Percentiles rank a stretch among this genome's conserved stretches.
These are phyloP conservation scores for Sepiola atlantica DNA, from an alignment of 2,888 invertebrate species.

Conservation along the genomic window DNA sequence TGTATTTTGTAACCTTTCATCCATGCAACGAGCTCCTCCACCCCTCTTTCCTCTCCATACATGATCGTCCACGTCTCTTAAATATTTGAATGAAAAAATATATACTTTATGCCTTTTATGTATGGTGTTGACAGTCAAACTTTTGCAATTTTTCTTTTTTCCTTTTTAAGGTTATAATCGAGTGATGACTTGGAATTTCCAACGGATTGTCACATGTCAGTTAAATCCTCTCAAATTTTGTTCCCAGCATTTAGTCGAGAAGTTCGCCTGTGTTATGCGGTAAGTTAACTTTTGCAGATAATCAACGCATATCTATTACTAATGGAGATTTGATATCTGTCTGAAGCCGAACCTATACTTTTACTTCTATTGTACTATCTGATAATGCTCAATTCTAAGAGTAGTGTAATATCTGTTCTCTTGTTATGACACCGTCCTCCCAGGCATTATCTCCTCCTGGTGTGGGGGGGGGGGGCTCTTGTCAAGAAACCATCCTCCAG, in stretches of 20 bases:
- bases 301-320: too few relatives aligned
- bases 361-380: too few relatives aligned
- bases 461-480: too few relatives aligned
- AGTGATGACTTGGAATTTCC: conserved; percentile 87
- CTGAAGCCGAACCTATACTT: too few relatives aligned
- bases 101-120: neutral
- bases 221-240: conserved; percentile 92
- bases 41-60: neutral
- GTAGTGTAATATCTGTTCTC: too few relatives aligned
- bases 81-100: neutral
- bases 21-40: neutral
- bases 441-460: too few relatives aligned
- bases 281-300: conserved; percentile 57
- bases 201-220: conserved; percentile 87
- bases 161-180: conserved; percentile 83
- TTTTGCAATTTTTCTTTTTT: neutral
- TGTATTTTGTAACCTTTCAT: neutral
- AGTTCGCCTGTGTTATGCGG: conserved; percentile 75
- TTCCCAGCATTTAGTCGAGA: conserved; percentile 74
- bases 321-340: too few relatives aligned
- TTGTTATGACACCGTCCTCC: too few relatives aligned
- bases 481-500: too few relatives aligned
- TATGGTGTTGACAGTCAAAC: too few relatives aligned
- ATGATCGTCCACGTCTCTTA: neutral
- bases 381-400: too few relatives aligned